Conservation (phyloP, 1,140 invertebrate genomes). For the Orius insidiosus region DNA sequence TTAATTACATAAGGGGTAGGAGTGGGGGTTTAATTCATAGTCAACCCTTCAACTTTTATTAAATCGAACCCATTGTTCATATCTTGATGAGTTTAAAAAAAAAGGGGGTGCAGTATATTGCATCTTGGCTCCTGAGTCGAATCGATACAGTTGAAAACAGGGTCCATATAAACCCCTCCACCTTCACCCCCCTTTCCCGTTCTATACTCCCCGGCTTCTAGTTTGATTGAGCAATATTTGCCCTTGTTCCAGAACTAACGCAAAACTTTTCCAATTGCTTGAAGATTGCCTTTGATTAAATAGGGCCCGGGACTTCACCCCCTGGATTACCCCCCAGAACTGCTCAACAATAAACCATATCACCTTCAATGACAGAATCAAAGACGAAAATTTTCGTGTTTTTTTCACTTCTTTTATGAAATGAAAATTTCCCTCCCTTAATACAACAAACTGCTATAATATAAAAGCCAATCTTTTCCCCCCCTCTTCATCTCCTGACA, state of each 20-base stretch:
- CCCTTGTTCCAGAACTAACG: conserved; percentile 12
- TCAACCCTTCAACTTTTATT: conserved; percentile 17
- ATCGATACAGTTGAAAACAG: conserved; percentile 8
- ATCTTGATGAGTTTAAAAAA: conserved; percentile 5
- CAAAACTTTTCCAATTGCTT: conserved; percentile 12
- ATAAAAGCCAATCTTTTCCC: no score
- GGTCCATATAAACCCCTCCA: conserved; percentile 6
- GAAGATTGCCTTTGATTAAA: conserved; percentile 12
- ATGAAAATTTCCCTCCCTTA: no score
- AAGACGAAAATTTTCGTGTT: no score
- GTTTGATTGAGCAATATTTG: conserved; percentile 12
- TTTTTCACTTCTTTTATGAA: no score
- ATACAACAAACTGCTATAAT: no score
- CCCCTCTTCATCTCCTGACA: no score
- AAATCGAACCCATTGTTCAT: conserved; percentile 17
- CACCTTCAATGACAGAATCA: no score
- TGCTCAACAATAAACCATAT: no score
- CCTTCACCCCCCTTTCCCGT: not conserved
- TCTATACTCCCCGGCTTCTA: conserved; percentile 6
- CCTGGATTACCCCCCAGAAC: not conserved
- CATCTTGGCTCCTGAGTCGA: conserved; percentile 1
- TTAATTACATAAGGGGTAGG: conserved; percentile 19
- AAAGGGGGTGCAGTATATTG: conserved; percentile 7
- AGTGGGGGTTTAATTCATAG: conserved; percentile 3
- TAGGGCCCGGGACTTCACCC: not conserved